Evolutionary conservation across 2,888 invertebrate genomes (phyloP).

Genomic region (Strigamia maritima): DNA sequence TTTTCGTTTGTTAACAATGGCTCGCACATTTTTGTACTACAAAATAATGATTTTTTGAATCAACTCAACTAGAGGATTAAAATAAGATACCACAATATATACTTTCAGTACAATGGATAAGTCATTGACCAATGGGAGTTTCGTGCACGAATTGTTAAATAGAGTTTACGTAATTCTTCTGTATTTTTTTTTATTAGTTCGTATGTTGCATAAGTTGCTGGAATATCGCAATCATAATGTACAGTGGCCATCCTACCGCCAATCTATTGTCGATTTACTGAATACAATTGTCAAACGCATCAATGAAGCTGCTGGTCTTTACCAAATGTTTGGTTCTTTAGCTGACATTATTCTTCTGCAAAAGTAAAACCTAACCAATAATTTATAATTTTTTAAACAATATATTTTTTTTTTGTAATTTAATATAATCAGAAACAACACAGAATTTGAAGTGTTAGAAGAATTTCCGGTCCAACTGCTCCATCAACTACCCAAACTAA

Average conservation of each 20-base stretch:
- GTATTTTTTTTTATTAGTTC: slow-evolving; percentile 50
- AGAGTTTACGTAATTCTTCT: too few species aligned
- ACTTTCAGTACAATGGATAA: too few species aligned
- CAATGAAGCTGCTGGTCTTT: slow-evolving; percentile 54
- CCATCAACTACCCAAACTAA: slow-evolving; percentile 47
- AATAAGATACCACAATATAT: too few species aligned
- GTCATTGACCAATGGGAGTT: too few species aligned
- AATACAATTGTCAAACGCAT: slow-evolving; percentile 51
- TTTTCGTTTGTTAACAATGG: too few species aligned
- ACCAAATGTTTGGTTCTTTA: slow-evolving; percentile 55
- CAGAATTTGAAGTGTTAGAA: slow-evolving; percentile 49
- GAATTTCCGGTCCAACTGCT: slow-evolving; percentile 53
- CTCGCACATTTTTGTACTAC: too few species aligned
- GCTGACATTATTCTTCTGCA: slow-evolving; percentile 52
- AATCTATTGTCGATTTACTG: slow-evolving; percentile 48
- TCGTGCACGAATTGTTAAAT: too few species aligned
- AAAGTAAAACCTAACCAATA: slow-evolving; percentile 51
- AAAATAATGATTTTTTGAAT: too few species aligned
- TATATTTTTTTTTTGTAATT: too few species aligned
- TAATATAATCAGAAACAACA: neutral
- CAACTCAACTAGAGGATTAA: too few species aligned
- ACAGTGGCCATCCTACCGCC: slow-evolving; percentile 51
- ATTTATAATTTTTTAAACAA: too few species aligned
- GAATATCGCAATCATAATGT: slow-evolving; percentile 52
- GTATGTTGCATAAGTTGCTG: slow-evolving; percentile 51